Conservation (phyloP, 2,888 invertebrate genomes). For the Chloroclysta siterata region DNA sequence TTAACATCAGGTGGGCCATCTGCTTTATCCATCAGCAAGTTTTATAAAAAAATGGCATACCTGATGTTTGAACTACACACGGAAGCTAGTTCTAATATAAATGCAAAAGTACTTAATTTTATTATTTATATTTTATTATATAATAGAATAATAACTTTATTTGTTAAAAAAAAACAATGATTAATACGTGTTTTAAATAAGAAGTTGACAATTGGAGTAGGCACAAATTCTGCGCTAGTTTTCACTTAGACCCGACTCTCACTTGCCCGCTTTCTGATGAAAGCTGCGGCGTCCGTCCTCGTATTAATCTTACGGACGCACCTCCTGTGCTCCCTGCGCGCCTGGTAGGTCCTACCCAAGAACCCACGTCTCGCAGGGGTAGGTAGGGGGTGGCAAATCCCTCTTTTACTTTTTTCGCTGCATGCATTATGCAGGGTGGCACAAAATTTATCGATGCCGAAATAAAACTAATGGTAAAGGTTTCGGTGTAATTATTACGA, state of each 20-base stretch:
- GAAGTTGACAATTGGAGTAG: too few relatives aligned
- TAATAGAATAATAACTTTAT: too few relatives aligned
- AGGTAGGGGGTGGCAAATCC: constrained; percentile 64
- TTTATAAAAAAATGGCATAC: too few relatives aligned
- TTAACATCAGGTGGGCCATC: too few relatives aligned
- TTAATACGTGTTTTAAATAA: too few relatives aligned
- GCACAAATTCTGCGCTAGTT: neutral
- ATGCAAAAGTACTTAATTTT: too few relatives aligned
- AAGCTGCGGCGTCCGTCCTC: constrained; percentile 75
- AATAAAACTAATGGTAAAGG: constrained; percentile 66
- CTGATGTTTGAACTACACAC: too few relatives aligned
- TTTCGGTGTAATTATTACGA: constrained; percentile 19
- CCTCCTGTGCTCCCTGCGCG: constrained; percentile 69
- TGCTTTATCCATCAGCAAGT: too few relatives aligned
- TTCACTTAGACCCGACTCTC: constrained; percentile 4
- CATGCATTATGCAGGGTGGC: constrained; percentile 77
- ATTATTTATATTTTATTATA: too few relatives aligned
- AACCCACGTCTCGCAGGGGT: constrained; percentile 51
- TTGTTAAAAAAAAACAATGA: too few relatives aligned
- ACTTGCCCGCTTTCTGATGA: constrained; percentile 78
- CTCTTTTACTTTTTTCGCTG: constrained; percentile 64
- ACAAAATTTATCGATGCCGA: constrained; percentile 74
- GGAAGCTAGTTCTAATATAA: too few relatives aligned
- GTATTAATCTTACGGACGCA: constrained; percentile 78
- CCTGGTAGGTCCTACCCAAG: constrained; percentile 77